Evolutionary conservation across 1,140 invertebrate species (phyloP), one percentile per base, ranked within the genome.

Genomic region (Rhagoletis zephyria): DNA sequence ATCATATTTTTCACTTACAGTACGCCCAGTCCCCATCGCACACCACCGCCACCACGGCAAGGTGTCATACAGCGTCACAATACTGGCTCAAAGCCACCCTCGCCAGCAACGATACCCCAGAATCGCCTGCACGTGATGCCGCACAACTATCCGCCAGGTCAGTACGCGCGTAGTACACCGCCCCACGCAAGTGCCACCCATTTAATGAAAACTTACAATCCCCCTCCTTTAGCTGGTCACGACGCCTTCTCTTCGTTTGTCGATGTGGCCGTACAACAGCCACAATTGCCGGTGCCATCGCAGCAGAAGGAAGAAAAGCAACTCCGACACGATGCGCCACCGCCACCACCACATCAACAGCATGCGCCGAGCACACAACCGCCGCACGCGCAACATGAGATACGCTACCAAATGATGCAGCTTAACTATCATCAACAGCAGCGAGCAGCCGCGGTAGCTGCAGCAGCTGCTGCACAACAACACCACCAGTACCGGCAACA

Each of bases 221-320:
- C 89, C 63, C 86, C 87, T 30, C 89, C 87, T 42, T 85, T 56
- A 92, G 92, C 95, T 89, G 96, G 96, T 40, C 95, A 97, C 90
- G 97, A 98, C 92, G 97, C 97, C 0, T 95, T 98, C 90, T 95
- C 96, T 16, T 97, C 96, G 70, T 93, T 98, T 48, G 97, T 98
- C 1, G 97, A 98, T 90, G 96, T 97, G 6, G 97, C 97, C 14
- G 96, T 96, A 0, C 95, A 97, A 89, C 97, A 97, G 90, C 96
- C 96, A 0, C 97, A 96, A 91, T 91, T 97, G 89, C 97, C 97
- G 2, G 97, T 97, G 67, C 97, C 97, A 0, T 92, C 91, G 5
- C 91, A 93, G 12, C 91, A 93, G 14, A 92, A 92, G 89, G 92
- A 92, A 56, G 91, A 93, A 48, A 92, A 89, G 85, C 87, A 91